Conservation (phyloP, 2,888 invertebrate species). For the Cremastobaeus sp. region DNA sequence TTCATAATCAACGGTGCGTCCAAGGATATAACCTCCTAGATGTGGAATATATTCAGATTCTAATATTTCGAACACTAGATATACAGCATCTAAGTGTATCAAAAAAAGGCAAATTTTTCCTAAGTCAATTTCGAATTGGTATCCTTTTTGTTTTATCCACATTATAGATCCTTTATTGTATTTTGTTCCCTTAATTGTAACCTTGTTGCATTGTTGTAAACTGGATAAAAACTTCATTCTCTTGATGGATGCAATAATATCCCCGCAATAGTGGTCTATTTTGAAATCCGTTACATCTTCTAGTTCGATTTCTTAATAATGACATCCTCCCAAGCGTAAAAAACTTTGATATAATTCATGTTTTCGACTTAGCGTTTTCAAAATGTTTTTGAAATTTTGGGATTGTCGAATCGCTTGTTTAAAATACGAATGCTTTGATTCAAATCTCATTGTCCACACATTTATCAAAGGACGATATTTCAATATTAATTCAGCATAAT, state of each 20-base stretch:
- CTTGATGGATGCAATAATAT: not conserved
- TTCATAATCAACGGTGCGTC: not conserved
- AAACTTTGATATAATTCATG: slow-evolving; percentile 29
- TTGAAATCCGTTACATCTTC: slow-evolving; percentile 14
- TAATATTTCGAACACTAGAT: slow-evolving; percentile 25
- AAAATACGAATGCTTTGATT: slow-evolving; percentile 64
- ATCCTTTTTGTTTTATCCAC: slow-evolving; percentile 24
- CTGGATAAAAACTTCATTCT: not conserved
- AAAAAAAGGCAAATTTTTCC: slow-evolving; percentile 34
- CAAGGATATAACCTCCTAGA: not conserved
- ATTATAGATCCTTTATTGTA: slow-evolving; percentile 43
- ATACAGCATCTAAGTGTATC: not conserved
- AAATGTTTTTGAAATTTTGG: slow-evolving; percentile 4
- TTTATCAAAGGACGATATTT: slow-evolving; percentile 54
- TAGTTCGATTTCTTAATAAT: slow-evolving; percentile 7
- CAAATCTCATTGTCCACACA: slow-evolving; percentile 60
- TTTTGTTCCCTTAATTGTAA: slow-evolving; percentile 35
- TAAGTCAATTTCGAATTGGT: slow-evolving; percentile 40
- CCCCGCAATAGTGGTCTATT: not conserved
- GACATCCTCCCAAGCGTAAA: not conserved
- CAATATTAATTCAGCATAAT: slow-evolving; percentile 47
- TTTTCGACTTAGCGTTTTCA: not conserved
- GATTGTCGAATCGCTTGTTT: slow-evolving; percentile 42
- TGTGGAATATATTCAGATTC: slow-evolving; percentile 25
- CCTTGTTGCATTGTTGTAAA: slow-evolving; percentile 22